These are phyloP conservation scores for Anoplolepis gracilipes DNA, from an alignment of 1,140 invertebrate genomes.

Conservation along the genomic window DNA sequence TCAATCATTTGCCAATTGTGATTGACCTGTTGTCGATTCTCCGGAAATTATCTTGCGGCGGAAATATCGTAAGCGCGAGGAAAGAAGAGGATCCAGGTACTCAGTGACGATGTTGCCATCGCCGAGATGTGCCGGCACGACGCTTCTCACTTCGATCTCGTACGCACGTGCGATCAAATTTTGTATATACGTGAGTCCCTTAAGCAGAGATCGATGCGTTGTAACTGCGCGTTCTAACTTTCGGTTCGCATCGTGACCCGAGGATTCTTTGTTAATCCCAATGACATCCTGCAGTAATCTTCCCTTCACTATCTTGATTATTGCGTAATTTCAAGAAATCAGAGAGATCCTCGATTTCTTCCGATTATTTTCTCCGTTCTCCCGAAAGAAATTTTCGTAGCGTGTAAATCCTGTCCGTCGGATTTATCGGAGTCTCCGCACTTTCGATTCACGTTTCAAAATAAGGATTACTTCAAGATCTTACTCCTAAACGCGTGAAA, in stretches of 20 bases:
- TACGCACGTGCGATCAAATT: slow-evolving; percentile 25
- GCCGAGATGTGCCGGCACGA: not conserved
- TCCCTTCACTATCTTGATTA: not conserved
- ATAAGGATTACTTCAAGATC: not conserved
- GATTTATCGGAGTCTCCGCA: not conserved
- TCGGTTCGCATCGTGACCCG: not conserved
- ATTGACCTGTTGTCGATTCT: slow-evolving; percentile 2
- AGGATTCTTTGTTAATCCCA: not conserved
- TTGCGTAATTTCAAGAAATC: not conserved
- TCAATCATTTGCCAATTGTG: slow-evolving; percentile 13
- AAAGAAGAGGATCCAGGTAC: slow-evolving; percentile 35
- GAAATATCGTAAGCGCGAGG: slow-evolving; percentile 27
- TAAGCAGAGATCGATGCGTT: not conserved
- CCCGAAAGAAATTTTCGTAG: not conserved
- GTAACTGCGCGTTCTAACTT: not conserved
- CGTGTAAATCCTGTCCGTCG: not conserved
- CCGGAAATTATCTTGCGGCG: slow-evolving; percentile 32
- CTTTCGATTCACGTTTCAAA: not conserved
- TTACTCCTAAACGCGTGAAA: not conserved
- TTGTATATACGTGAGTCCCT: not conserved
- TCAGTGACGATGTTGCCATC: slow-evolving; percentile 20
- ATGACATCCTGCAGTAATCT: not conserved
- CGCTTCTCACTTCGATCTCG: not conserved
- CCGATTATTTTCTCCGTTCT: not conserved
- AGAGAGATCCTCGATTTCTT: not conserved